phyloP scores from a whole-genome alignment of 2,113 vertebrate species.

The Leucosticte australis region DNA sequence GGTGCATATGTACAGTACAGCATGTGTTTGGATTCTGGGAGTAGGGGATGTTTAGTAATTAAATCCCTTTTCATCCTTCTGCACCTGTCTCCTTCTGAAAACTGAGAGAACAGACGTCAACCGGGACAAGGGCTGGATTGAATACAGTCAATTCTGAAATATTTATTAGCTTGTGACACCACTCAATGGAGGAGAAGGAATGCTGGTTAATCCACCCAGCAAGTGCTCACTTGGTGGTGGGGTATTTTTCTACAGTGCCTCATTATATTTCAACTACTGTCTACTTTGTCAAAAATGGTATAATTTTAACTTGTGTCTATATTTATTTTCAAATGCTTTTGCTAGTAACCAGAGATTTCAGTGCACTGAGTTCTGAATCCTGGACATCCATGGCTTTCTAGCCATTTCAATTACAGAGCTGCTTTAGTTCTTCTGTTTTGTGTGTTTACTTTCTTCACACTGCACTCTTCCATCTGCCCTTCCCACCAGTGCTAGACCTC shows the following conservation, averaged over 20 bases:
- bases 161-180: constrained; percentile 95
- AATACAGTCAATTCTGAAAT: constrained; percentile 96
- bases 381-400: neutral
- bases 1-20: constrained; percentile 69
- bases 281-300: constrained; percentile 70
- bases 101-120: constrained; percentile 91
- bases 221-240: constrained; percentile 74
- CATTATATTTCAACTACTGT: constrained; percentile 76
- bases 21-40: constrained; percentile 86
- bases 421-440: neutral
- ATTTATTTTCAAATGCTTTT: constrained; percentile 60
- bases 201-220: constrained; percentile 85
- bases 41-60: constrained; percentile 93
- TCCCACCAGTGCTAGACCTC: neutral
- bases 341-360: constrained; percentile 44
- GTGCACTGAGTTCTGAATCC: neutral
- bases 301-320: constrained; percentile 64
- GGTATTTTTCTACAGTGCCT: constrained; percentile 75
- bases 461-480: neutral
- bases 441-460: neutral
- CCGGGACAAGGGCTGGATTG: constrained; percentile 85
- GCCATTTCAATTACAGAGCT: neutral
- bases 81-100: constrained; percentile 96
- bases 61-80: constrained; percentile 94
- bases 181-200: constrained; percentile 82